Conservation (phyloP, 2,113 vertebrate species). For the Silurus asotus region DNA sequence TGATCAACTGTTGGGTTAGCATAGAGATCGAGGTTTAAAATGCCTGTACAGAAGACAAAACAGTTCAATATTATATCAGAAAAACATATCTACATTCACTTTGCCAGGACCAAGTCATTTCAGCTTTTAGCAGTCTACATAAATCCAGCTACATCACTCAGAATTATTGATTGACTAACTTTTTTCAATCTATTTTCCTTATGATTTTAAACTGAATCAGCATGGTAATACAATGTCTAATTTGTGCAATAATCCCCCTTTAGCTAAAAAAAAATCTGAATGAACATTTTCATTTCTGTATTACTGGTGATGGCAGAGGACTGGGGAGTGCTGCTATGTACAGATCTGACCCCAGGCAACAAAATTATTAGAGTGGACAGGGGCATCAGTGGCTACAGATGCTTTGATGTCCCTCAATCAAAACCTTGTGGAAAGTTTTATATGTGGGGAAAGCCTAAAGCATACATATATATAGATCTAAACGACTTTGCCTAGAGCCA, state of each 20-base stretch:
- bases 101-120: background rate
- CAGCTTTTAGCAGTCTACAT: conserved; percentile 10
- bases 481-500: background rate
- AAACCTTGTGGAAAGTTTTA: conserved; percentile 29
- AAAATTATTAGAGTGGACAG: conserved; percentile 17
- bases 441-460: conserved; percentile 34
- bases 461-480: conserved; percentile 42
- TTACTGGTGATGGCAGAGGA: background rate
- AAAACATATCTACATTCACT: conserved; percentile 54
- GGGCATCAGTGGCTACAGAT: conserved; percentile 18
- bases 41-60: background rate
- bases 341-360: no score
- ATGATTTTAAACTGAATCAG: conserved; percentile 79
- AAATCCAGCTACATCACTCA: conserved; percentile 54
- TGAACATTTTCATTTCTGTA: conserved; percentile 74
- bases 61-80: conserved; percentile 59
- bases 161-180: conserved; percentile 73
- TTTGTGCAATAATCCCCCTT: conserved; percentile 76
- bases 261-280: conserved; percentile 69
- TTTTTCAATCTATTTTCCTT: conserved; percentile 79
- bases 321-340: conserved; percentile 1
- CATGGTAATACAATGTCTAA: conserved; percentile 78
- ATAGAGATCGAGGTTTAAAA: conserved; percentile 60
- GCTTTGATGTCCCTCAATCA: conserved; percentile 41
- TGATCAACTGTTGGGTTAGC: conserved; percentile 68